These are phyloP conservation scores for Betta splendens DNA, from an alignment of 2,797 vertebrate species.

Conservation along the genomic window DNA sequence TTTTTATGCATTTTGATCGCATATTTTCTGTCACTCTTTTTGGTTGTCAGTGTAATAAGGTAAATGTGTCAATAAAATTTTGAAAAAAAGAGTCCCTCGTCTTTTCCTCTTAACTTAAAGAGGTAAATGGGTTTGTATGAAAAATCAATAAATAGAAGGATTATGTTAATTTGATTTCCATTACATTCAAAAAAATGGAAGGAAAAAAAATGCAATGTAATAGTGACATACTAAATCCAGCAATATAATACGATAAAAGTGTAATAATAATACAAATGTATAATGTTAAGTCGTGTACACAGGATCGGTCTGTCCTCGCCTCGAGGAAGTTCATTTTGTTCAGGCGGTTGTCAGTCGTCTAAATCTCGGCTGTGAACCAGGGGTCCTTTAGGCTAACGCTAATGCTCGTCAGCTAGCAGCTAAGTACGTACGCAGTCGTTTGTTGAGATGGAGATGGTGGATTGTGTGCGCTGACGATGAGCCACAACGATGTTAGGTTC, in stretches of 20 bases:
- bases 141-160: no score
- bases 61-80: slow-evolving; percentile 61
- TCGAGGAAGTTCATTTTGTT: background rate
- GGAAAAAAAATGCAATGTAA: background rate
- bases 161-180: background rate
- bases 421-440: slow-evolving; percentile 56
- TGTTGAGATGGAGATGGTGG: slow-evolving; percentile 9
- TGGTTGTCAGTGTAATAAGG: slow-evolving; percentile 41
- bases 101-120: no score
- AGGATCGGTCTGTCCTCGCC: no score
- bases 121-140: no score
- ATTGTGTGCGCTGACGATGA: slow-evolving; percentile 42
- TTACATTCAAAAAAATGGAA: background rate
- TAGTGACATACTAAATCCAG: background rate
- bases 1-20: slow-evolving; percentile 31
- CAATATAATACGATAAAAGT: no score
- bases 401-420: slow-evolving; percentile 38
- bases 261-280: no score
- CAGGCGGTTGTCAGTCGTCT: slow-evolving; percentile 30
- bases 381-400: slow-evolving; percentile 42
- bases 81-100: no score
- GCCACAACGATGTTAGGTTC: slow-evolving; percentile 54
- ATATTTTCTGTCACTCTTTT: slow-evolving; percentile 21
- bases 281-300: no score
- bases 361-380: slow-evolving; percentile 5